phyloP scores from a whole-genome alignment of 2,113 vertebrate genomes.

The Pipa parva region DNA sequence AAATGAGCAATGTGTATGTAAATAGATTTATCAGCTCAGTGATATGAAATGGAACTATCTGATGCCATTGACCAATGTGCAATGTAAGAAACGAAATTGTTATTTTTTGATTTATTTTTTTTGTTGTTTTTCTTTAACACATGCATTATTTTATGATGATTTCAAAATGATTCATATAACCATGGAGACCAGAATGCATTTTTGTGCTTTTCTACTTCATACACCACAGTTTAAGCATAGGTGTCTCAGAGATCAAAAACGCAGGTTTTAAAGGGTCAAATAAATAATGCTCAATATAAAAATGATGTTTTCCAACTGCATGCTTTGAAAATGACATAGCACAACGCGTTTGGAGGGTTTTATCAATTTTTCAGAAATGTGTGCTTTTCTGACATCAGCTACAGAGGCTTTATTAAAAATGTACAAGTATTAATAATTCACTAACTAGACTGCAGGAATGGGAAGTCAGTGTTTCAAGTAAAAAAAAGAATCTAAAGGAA shows the following conservation, averaged over 20 bases:
- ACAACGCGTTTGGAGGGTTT: conserved; percentile 16
- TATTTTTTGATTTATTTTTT: no score
- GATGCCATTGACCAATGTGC: no score
- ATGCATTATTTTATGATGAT: no score
- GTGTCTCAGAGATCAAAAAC: not conserved
- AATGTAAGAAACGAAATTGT: no score
- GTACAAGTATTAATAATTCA: conserved; percentile 41
- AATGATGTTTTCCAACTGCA: conserved; percentile 6
- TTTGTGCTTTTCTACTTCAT: no score
- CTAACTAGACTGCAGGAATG: conserved; percentile 21
- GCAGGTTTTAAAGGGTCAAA: conserved; percentile 6
- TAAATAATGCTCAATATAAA: conserved; percentile 19
- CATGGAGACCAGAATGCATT: no score
- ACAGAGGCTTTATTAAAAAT: conserved; percentile 37
- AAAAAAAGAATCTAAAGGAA: conserved; percentile 6
- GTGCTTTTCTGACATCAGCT: conserved; percentile 33
- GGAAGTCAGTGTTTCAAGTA: conserved; percentile 29
- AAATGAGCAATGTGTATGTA: no score
- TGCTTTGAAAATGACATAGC: conserved; percentile 35
- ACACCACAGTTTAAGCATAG: no score
- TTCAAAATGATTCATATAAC: no score
- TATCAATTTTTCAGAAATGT: conserved; percentile 33
- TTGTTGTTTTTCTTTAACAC: no score
- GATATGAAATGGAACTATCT: no score
- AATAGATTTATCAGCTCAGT: no score